Evolutionary conservation across 2,888 invertebrate genomes (phyloP).

Genomic region (Standfussiana lucernea): DNA sequence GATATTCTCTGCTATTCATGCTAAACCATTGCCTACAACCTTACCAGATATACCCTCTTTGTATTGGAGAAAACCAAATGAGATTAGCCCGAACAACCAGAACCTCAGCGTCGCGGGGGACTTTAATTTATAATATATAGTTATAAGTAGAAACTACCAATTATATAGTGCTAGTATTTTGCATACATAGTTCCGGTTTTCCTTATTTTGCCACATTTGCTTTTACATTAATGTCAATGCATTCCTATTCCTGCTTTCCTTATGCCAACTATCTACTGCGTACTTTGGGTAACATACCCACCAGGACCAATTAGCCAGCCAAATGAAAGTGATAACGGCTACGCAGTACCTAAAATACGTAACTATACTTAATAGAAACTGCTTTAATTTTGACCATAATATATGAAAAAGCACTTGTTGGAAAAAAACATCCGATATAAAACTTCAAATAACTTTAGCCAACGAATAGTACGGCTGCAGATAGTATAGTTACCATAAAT

Average conservation of each 20-base stretch:
- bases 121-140: not conserved
- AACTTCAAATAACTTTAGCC: not conserved
- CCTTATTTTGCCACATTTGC: not conserved
- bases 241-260: not conserved
- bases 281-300: not conserved
- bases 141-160: not conserved
- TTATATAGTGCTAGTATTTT: not conserved
- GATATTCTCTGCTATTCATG: no score
- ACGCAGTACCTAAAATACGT: not conserved
- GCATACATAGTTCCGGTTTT: not conserved
- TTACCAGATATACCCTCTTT: no score
- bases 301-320: not conserved
- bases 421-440: not conserved
- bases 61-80: no score
- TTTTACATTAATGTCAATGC: not conserved
- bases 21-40: no score
- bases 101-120: no score
- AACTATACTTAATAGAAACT: not conserved
- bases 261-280: not conserved
- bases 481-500: no score
- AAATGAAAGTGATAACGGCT: not conserved
- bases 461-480: no score
- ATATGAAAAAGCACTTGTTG: not conserved
- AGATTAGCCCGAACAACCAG: no score
- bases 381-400: not conserved